Evolutionary conservation across 2,888 invertebrate species (phyloP), one percentile per base, ranked within the genome.

Genomic region (Eueremaeus valkanovi): DNA sequence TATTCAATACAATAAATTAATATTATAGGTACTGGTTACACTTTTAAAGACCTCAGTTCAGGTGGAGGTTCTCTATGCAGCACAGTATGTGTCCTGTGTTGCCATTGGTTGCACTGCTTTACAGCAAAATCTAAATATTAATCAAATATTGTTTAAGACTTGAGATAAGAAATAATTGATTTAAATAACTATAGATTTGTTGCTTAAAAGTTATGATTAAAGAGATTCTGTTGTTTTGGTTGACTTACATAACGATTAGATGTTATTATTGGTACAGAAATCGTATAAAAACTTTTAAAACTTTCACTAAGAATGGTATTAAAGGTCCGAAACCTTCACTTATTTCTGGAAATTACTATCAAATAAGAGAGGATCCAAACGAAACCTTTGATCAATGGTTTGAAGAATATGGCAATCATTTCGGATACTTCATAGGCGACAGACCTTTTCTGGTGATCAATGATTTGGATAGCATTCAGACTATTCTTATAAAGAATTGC

Each of bases 391-490:
- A 72, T 8, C 21, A 72, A 51, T 78, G 78, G 78, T 63, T 73
- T 21, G 21, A 70, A 45, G 24, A 76, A 40, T 77, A 76, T 58
- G 78, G 77, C 0, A 58, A 76, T n/a, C 33, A 61, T 61, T 75
- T 76, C 58, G 76, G 77, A 3, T 78, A 72, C 55, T 76, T 58
- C 58, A 45, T 72, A 33, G 76, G 74, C 18, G 70, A 76, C 21
- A 36, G 36, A 75, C 73, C 76, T 13, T 18, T 31, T 16, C 27
- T 78, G 13, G 51, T 78, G 11, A 45, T 75, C 21, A 70, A 45
- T 5, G 70, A 78, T 73, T 27, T 73, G n/a, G 55, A 73, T 5
- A 16, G 73, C 8, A 74, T 76, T 16, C 63, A 70, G 27, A 31
- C 66, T 9, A 51, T 76, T 16, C 70, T 74, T 21, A 21, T 74